Percentiles rank a stretch among this genome's conserved stretches.
These are phyloP conservation scores for Acanthurus leucopareius DNA, from an alignment of 2,797 vertebrate genomes.

Conservation along the genomic window DNA sequence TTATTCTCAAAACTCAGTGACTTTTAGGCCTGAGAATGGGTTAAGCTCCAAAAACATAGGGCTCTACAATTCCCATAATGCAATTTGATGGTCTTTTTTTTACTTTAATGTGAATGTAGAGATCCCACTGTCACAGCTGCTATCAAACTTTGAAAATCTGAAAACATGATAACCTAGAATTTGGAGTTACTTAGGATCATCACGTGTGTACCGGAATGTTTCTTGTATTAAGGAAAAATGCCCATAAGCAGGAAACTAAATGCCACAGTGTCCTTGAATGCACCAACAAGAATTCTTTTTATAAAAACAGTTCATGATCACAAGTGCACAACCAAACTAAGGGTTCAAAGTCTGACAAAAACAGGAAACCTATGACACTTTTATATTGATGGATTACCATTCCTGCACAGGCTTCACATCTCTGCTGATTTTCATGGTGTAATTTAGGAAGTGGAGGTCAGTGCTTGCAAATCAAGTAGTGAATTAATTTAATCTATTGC, in stretches of 20 bases:
- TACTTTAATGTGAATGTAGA: neutral
- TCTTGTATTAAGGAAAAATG: neutral
- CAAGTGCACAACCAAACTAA: neutral
- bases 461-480: neutral
- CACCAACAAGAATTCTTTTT: neutral
- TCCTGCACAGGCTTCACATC: neutral
- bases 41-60: neutral
- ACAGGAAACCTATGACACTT: neutral
- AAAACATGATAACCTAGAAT: no score
- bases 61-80: neutral
- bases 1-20: neutral
- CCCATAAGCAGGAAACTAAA: neutral
- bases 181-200: no score
- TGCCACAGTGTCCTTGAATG: slow-evolving; percentile 22
- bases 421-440: neutral
- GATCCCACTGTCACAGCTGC: no score
- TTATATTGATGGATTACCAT: neutral
- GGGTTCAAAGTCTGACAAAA: neutral
- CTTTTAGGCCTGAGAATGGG: neutral
- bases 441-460: neutral
- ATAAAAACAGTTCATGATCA: neutral
- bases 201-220: neutral
- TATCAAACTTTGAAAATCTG: no score
- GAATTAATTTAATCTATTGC: neutral
- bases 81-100: neutral